A percentile compares a stretch with the other conserved stretches of the same genome.
Evolutionary conservation across 2,888 invertebrate genomes (phyloP).

Genomic region (Gryllus longicercus): DNA sequence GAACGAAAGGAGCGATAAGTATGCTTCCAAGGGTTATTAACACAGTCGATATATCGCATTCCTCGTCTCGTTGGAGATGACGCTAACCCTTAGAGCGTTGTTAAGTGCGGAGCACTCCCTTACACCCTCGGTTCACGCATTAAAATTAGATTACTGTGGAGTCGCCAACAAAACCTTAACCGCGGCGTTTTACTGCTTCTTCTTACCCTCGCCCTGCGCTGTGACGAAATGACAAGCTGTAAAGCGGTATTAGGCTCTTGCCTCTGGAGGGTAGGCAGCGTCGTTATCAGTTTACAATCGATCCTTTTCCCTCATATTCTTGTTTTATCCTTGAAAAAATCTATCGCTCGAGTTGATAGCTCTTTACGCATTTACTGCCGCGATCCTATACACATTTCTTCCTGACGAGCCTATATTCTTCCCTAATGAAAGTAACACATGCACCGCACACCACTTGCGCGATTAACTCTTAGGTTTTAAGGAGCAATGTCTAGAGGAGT

Average conservation of each 20-base stretch:
- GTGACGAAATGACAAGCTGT: neutral
- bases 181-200: neutral
- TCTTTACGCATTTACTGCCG: too few relatives aligned
- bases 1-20: neutral
- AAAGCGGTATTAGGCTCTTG: neutral
- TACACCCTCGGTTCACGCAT: neutral
- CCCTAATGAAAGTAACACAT: too few relatives aligned
- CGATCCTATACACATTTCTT: too few relatives aligned
- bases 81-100: neutral
- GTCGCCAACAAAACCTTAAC: neutral
- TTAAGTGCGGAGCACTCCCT: neutral
- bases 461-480: too few relatives aligned
- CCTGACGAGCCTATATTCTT: too few relatives aligned
- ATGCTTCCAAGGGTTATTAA: neutral
- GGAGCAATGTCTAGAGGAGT: too few relatives aligned
- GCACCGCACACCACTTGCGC: too few relatives aligned
- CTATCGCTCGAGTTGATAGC: too few relatives aligned
- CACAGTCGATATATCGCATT: neutral
- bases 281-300: too few relatives aligned
- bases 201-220: neutral
- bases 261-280: neutral
- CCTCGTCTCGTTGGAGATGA: neutral
- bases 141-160: constrained; percentile 3
- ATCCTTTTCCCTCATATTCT: too few relatives aligned
- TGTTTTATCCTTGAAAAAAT: too few relatives aligned